A percentile compares a stretch with the other conserved stretches of the same genome.
Conservation (phyloP, 2,797 vertebrate species). For the Microtus agrestis region DNA sequence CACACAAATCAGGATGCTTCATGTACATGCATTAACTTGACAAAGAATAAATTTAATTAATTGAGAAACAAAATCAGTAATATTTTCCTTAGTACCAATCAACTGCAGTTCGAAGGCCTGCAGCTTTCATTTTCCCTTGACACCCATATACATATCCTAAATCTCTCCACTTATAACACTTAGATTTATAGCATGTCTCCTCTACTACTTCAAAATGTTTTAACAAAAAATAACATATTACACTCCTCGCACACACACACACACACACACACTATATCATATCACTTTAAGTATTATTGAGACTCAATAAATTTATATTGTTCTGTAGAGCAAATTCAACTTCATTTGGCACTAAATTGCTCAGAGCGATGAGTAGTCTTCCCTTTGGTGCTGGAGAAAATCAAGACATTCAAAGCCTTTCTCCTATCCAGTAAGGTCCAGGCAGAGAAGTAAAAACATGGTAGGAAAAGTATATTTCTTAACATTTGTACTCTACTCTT, state of each 20-base stretch:
- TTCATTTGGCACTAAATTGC: background rate
- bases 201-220: constrained; percentile 16
- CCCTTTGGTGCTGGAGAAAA: constrained; percentile 25
- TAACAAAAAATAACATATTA: background rate
- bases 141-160: background rate
- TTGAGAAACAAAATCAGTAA: background rate
- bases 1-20: background rate
- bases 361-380: background rate
- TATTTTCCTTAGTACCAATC: background rate
- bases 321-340: background rate
- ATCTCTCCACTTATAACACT: background rate
- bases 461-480: constrained; percentile 8
- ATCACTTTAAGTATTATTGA: background rate
- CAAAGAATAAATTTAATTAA: background rate
- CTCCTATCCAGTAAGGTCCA: background rate
- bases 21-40: background rate
- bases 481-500: constrained; percentile 9
- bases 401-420: background rate
- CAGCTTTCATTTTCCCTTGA: background rate
- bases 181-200: background rate
- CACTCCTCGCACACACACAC: background rate
- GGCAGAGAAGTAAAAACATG: background rate
- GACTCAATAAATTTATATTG: background rate
- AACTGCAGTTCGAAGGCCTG: background rate
- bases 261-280: background rate